phyloP scores from a whole-genome alignment of 1,140 invertebrate species.

The Trachelipus rathkii region DNA sequence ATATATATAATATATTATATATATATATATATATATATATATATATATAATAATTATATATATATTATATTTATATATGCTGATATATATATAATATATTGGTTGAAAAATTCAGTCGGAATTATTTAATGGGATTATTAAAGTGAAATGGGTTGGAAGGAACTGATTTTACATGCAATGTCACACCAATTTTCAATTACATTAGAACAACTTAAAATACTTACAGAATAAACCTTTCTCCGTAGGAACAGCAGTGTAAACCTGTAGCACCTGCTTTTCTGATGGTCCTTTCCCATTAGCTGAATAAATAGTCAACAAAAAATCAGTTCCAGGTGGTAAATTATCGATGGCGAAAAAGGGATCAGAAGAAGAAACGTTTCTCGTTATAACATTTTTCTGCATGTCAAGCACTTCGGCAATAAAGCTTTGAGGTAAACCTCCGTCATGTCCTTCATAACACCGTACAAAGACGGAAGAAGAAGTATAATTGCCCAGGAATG shows the following conservation, averaged over 20 bases:
- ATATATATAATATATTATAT: too few species aligned
- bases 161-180: too few species aligned
- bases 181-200: too few species aligned
- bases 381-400: background rate
- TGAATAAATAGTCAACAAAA: background rate
- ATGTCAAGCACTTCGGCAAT: background rate
- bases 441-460: background rate
- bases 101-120: too few species aligned
- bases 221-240: background rate
- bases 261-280: background rate
- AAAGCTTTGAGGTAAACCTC: conserved; percentile 4
- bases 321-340: background rate
- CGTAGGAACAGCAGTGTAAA: background rate
- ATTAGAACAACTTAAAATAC: too few species aligned
- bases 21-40: too few species aligned
- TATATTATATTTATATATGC: too few species aligned
- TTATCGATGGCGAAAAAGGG: conserved; percentile 6
- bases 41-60: too few species aligned
- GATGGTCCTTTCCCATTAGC: background rate
- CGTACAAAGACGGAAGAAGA: background rate
- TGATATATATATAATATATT: too few species aligned
- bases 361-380: background rate
- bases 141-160: too few species aligned
- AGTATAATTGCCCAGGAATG: background rate
- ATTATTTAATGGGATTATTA: too few species aligned